A percentile compares a stretch with the other conserved stretches of the same genome.
phyloP scores from a whole-genome alignment of 53 echinoderm and acorn worm species.

The Henricia sp. region DNA sequence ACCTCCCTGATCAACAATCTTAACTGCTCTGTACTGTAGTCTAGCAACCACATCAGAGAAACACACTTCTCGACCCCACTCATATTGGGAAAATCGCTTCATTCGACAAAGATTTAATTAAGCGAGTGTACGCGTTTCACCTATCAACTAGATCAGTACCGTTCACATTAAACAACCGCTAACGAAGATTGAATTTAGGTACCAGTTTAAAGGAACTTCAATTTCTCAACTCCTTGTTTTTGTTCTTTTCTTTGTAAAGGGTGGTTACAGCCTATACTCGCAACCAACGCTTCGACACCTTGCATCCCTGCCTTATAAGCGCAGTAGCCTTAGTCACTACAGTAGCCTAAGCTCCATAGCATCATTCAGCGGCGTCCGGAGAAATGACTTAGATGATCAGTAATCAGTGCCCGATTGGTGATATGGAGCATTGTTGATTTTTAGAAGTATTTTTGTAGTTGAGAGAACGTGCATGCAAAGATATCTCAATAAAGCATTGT shows the following conservation, averaged over 20 bases:
- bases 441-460: background rate
- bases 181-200: too few relatives aligned
- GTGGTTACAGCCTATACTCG: constrained; percentile 48
- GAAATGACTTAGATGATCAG: constrained; percentile 20
- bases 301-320: background rate
- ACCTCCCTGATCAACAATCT: too few relatives aligned
- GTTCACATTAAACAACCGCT: too few relatives aligned
- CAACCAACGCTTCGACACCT: background rate
- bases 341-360: constrained; percentile 38
- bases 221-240: too few relatives aligned
- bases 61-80: too few relatives aligned
- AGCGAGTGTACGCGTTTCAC: too few relatives aligned
- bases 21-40: too few relatives aligned
- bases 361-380: background rate
- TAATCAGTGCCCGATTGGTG: constrained; percentile 11
- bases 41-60: too few relatives aligned
- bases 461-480: background rate
- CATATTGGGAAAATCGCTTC: too few relatives aligned
- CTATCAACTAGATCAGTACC: too few relatives aligned
- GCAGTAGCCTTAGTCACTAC: constrained; percentile 36
- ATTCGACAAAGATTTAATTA: too few relatives aligned
- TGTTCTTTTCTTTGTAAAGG: constrained; percentile 19
- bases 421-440: background rate
- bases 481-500: background rate
- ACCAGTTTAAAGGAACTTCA: too few relatives aligned